phyloP scores from a whole-genome alignment of 1,140 invertebrate genomes.

The Sminthurinus signatus region DNA sequence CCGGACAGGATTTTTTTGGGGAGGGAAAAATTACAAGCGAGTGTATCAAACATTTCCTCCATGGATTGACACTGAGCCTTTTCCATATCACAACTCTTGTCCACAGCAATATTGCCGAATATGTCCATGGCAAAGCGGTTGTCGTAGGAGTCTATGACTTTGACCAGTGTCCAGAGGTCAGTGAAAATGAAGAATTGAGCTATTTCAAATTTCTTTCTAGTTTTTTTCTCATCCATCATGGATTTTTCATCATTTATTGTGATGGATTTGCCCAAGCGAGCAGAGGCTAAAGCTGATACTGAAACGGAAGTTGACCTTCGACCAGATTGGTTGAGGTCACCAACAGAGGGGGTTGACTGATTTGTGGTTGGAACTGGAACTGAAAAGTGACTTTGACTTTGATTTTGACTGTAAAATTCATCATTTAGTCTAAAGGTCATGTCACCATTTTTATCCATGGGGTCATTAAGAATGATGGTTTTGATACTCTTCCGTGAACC shows the following conservation, averaged over 20 bases:
- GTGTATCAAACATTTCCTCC: constrained; percentile 1
- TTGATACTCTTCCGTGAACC: too few species aligned
- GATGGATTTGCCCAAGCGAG: too few species aligned
- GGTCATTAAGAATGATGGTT: too few species aligned
- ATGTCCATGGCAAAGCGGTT: constrained; percentile 25
- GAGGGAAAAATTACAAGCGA: neutral
- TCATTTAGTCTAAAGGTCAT: too few species aligned
- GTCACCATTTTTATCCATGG: too few species aligned
- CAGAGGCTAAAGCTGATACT: too few species aligned
- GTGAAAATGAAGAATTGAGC: constrained; percentile 21
- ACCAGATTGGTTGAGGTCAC: neutral
- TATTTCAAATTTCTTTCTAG: neutral
- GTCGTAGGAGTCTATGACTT: constrained; percentile 24
- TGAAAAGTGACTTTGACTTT: too few species aligned
- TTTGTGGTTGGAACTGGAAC: too few species aligned
- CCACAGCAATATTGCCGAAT: constrained; percentile 17
- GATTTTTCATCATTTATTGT: too few species aligned
- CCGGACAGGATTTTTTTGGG: neutral
- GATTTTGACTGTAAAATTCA: too few species aligned
- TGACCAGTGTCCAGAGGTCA: constrained; percentile 18
- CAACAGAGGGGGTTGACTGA: too few species aligned
- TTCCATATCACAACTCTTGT: constrained; percentile 15
- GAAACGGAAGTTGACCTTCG: too few species aligned
- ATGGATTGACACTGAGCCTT: neutral
- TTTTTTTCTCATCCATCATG: neutral